These are phyloP conservation scores for Plecturocebus donacophilus DNA, from an alignment of 2,113 vertebrate species.

Conservation along the genomic window DNA sequence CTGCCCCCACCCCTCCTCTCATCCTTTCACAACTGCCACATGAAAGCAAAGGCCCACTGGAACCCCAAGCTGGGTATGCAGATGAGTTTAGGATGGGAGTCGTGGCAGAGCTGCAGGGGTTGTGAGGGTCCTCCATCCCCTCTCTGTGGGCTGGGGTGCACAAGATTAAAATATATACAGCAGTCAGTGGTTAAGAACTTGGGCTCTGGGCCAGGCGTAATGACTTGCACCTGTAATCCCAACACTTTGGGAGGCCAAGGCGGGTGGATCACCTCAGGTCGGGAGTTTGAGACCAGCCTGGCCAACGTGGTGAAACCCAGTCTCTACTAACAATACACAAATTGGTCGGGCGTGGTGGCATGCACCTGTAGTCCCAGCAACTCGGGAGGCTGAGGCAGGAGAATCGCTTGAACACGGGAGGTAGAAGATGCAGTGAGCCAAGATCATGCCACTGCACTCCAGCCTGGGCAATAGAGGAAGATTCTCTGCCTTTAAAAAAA, in stretches of 20 bases:
- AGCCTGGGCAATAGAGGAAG: neutral
- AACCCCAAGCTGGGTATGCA: neutral
- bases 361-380: neutral
- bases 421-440: fast-evolving
- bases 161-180: neutral
- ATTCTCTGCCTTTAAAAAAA: neutral
- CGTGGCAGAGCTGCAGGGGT: neutral
- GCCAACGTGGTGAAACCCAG: neutral
- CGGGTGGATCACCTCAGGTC: neutral
- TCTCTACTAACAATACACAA: neutral
- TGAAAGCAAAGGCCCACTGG: neutral
- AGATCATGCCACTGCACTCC: neutral
- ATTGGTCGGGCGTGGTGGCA: neutral
- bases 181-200: neutral
- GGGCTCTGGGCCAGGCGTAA: neutral
- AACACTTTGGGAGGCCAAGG: neutral
- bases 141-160: fast-evolving
- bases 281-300: neutral
- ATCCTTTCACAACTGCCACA: neutral
- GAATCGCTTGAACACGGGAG: neutral
- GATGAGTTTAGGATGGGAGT: neutral
- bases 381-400: neutral
- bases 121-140: neutral
- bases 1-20: neutral
- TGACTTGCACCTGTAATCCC: neutral